Conservation (phyloP, 1,140 invertebrate species). For the Drosophila carrolli region DNA sequence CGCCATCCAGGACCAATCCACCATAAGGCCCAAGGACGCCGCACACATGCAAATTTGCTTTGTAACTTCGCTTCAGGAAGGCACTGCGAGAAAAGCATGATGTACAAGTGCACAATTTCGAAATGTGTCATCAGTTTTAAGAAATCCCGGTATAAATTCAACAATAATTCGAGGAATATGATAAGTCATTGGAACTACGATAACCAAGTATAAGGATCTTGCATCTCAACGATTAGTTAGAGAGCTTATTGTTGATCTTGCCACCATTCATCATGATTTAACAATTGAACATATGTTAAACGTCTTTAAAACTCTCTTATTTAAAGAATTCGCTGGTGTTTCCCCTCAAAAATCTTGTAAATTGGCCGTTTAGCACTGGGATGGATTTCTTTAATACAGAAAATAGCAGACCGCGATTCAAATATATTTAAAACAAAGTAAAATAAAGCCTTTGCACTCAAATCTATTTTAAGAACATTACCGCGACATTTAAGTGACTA, state of each 20-base stretch:
- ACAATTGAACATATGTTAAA: constrained; percentile 10
- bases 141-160: constrained; percentile 5
- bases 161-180: constrained; percentile 4
- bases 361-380: constrained; percentile 3
- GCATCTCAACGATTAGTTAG: constrained; percentile 3
- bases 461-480: no score
- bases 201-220: constrained; percentile 5
- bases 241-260: constrained; percentile 4
- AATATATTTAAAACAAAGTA: neutral
- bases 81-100: constrained; percentile 1
- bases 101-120: no score
- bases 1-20: constrained; percentile 12
- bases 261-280: constrained; percentile 2
- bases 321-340: neutral
- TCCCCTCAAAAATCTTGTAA: constrained; percentile 5
- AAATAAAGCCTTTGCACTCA: no score
- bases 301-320: constrained; percentile 2
- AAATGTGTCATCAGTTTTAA: no score
- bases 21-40: neutral
- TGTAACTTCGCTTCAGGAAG: constrained; percentile 1
- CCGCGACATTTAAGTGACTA: no score
- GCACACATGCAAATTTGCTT: constrained; percentile 51
- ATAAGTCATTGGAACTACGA: constrained; percentile 7
- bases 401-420: neutral
- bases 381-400: constrained; percentile 4